Conservation (phyloP, 2,888 invertebrate genomes). For the Eupithecia inturbata region DNA sequence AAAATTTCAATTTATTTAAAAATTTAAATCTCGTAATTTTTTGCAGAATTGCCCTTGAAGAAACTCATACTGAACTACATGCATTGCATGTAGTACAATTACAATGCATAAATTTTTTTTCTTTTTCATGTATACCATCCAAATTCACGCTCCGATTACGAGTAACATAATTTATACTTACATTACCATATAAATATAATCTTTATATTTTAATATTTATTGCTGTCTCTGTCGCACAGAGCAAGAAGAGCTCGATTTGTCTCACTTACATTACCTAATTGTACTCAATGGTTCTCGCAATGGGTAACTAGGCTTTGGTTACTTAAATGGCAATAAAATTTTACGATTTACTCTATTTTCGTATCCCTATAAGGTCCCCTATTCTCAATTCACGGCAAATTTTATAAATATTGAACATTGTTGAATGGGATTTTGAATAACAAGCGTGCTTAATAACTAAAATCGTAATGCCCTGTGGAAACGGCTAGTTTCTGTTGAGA, state of each 20-base stretch:
- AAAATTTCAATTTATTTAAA: too few species aligned
- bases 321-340: slow-evolving; percentile 47
- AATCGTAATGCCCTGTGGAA: background rate
- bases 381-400: slow-evolving; percentile 37
- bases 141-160: slow-evolving; percentile 31
- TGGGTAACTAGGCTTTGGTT: slow-evolving; percentile 59
- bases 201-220: slow-evolving; percentile 66
- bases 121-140: background rate
- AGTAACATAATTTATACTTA: slow-evolving; percentile 50
- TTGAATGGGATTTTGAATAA: slow-evolving; percentile 2
- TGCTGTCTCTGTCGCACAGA: slow-evolving; percentile 82
- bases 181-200: slow-evolving; percentile 52
- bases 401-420: slow-evolving; percentile 12
- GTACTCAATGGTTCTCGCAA: slow-evolving; percentile 53
- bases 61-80: background rate
- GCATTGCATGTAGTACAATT: background rate
- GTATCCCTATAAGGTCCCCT: slow-evolving; percentile 59
- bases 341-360: slow-evolving; percentile 45
- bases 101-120: too few species aligned
- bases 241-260: slow-evolving; percentile 75
- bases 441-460: background rate
- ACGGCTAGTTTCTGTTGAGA: background rate
- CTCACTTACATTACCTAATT: slow-evolving; percentile 72
- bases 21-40: background rate
- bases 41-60: background rate